Conservation (phyloP, 2,797 vertebrate genomes). For the Lagodon rhomboides region DNA sequence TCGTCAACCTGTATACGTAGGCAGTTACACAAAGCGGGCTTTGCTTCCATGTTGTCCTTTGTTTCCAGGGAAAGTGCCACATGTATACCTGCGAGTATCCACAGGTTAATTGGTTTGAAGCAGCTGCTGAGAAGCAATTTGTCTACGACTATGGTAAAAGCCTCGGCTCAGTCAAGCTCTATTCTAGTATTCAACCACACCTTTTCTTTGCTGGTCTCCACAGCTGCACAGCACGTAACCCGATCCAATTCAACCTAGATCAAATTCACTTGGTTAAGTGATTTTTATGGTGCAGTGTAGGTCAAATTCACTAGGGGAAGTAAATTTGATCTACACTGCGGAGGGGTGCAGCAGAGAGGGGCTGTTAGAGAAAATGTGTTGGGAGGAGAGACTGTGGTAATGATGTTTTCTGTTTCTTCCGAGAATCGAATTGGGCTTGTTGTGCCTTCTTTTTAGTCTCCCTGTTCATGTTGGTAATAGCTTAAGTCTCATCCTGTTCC, state of each 20-base stretch:
- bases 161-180: slow-evolving; percentile 46
- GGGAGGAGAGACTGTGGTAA: slow-evolving; percentile 9
- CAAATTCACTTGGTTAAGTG: slow-evolving; percentile 63
- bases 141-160: slow-evolving; percentile 43
- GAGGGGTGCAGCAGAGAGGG: slow-evolving; percentile 35
- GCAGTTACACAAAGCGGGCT: neutral
- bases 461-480: neutral
- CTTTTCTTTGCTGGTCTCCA: slow-evolving; percentile 36
- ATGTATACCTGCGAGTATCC: slow-evolving; percentile 10
- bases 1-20: neutral
- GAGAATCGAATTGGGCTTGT: neutral
- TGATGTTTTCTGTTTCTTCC: slow-evolving; percentile 16
- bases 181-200: slow-evolving; percentile 31
- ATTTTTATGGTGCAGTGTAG: slow-evolving; percentile 53
- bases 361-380: slow-evolving; percentile 24
- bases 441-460: neutral
- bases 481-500: neutral
- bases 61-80: slow-evolving; percentile 19
- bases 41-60: slow-evolving; percentile 25
- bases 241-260: slow-evolving; percentile 57
- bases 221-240: slow-evolving; percentile 36
- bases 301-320: slow-evolving; percentile 54
- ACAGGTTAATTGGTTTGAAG: slow-evolving; percentile 59
- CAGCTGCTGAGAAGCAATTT: slow-evolving; percentile 59
- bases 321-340: slow-evolving; percentile 57